Conservation (phyloP, 2,888 invertebrate species). For the Tolmerus cingulatus region DNA sequence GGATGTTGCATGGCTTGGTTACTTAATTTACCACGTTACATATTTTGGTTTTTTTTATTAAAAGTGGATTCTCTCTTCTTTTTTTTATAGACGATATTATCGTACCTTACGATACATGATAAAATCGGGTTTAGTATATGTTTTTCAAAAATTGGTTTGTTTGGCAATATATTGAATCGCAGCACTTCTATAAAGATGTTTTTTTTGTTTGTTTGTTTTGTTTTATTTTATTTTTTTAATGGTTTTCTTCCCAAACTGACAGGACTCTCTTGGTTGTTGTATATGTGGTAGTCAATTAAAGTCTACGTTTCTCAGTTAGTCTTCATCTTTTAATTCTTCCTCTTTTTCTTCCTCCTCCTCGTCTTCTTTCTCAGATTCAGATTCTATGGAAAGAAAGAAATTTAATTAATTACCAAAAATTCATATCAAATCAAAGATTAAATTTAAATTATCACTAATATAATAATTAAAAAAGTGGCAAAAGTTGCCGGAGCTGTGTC, state of each 20-base stretch:
- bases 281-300: neutral
- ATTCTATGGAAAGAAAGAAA: conserved; percentile 56
- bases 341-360: conserved; percentile 57
- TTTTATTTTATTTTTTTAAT: neutral
- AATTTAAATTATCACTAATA: neutral
- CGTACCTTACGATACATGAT: neutral
- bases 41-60: neutral
- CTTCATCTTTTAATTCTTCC: neutral
- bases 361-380: conserved; percentile 63
- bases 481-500: conserved; percentile 23
- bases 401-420: neutral
- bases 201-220: neutral
- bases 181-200: neutral
- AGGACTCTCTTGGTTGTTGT: neutral
- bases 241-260: neutral
- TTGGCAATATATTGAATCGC: conserved; percentile 1
- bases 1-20: neutral
- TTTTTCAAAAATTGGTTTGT: conserved; percentile 4
- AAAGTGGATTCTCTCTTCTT: neutral
- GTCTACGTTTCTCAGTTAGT: neutral
- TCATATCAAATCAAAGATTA: neutral
- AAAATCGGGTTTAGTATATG: conserved; percentile 11
- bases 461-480: neutral
- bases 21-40: neutral
- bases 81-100: neutral